A percentile compares a stretch with the other conserved stretches of the same genome.
Conservation (phyloP, 2,113 vertebrate genomes). For the Pangasianodon hypophthalmus region DNA sequence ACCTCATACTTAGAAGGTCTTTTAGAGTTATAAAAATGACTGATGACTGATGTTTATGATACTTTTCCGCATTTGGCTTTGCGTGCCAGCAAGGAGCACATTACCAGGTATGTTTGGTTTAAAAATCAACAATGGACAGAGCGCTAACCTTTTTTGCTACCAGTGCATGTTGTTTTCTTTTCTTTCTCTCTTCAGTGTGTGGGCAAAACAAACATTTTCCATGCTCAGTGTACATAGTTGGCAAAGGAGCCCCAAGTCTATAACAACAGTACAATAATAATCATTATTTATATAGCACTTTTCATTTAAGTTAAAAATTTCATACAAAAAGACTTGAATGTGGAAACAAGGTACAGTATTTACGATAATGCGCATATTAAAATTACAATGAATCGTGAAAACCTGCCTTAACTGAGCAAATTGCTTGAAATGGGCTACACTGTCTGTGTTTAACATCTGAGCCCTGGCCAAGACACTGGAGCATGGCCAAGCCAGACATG, state of each 20-base stretch:
- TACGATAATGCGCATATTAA: neutral
- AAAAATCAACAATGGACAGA: conserved; percentile 44
- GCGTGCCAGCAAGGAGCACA: conserved; percentile 20
- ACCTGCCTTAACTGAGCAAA: neutral
- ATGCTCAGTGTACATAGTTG: conserved; percentile 69
- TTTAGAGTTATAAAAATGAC: conserved; percentile 23
- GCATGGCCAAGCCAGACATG: conserved; percentile 65
- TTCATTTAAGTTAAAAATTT: neutral
- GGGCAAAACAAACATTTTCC: conserved; percentile 72
- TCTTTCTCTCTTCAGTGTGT: conserved; percentile 45
- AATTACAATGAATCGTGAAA: neutral
- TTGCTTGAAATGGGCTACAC: neutral
- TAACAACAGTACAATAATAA: neutral
- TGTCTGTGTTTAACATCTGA: conserved; percentile 78
- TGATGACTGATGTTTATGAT: conserved; percentile 35
- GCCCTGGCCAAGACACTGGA: conserved; percentile 72
- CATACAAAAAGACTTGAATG: neutral
- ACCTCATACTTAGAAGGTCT: neutral
- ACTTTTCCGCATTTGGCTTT: conserved; percentile 15
- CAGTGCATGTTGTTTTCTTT: conserved; percentile 45
- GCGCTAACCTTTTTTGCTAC: conserved; percentile 27
- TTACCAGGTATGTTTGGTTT: conserved; percentile 27
- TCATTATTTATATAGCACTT: neutral
- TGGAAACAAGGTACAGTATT: neutral
- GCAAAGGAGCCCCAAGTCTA: conserved; percentile 66